phyloP scores from a whole-genome alignment of 2,113 vertebrate genomes.

The Phylloscopus trochiloides region DNA sequence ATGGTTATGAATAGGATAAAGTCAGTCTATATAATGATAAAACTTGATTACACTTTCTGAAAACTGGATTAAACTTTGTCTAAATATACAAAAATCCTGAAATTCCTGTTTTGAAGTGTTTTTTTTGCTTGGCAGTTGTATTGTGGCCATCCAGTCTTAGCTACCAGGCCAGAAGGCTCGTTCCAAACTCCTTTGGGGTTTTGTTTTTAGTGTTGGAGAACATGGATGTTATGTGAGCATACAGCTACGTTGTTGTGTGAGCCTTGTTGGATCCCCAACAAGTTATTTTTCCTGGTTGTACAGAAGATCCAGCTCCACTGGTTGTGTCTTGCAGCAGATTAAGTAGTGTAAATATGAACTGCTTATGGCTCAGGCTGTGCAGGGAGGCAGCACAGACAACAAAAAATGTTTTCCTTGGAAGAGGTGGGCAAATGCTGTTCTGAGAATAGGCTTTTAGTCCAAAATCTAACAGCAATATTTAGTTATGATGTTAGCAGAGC shows the following conservation, averaged over 20 bases:
- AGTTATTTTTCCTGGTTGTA: not conserved
- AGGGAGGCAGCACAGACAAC: not conserved
- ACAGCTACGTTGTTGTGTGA: not conserved
- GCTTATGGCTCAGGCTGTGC: not conserved
- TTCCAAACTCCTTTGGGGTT: not conserved
- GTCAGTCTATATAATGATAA: conserved; percentile 32
- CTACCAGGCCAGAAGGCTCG: not conserved
- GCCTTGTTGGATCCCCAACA: not conserved
- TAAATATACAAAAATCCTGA: conserved; percentile 46
- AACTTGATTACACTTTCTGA: conserved; percentile 32
- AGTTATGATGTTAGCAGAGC: not conserved
- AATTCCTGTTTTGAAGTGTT: conserved; percentile 13
- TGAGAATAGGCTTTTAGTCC: not conserved
- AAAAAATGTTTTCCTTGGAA: not conserved
- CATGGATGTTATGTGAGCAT: fast-evolving
- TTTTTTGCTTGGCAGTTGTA: not conserved
- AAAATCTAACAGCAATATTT: not conserved
- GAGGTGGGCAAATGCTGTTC: not conserved
- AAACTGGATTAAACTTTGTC: conserved; percentile 31
- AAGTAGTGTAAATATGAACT: not conserved
- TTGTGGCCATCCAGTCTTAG: not conserved
- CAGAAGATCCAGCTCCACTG: not conserved
- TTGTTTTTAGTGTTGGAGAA: not conserved
- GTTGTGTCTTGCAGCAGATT: not conserved
- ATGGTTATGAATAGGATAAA: conserved; percentile 34